Base-by-base conservation (phyloP, 2,113 vertebrate species). In the Cyanoliseus patagonus region DNA sequence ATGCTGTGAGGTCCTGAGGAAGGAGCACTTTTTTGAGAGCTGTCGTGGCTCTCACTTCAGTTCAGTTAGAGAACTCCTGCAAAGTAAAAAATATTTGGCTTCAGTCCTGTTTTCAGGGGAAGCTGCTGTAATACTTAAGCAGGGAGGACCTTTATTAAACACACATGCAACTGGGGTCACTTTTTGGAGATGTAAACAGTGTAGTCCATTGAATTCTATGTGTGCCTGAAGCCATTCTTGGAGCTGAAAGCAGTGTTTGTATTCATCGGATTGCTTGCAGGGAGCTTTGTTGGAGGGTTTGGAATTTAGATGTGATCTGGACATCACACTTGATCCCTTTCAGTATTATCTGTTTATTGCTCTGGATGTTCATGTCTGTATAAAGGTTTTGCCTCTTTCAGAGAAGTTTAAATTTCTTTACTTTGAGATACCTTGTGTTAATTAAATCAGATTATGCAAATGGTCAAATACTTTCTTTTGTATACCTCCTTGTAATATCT, bases 91-190 rank as follows among this genome's bases (percentile, higher is more conserved):
- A 23, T 25, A 67, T 3, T 61, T 90, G 49, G 8, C 22, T 74
- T 90, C 31, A 39, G 37, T 7, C 28, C 7, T n/a, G 82, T 85
- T 47, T 64, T 39, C 33, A 23, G 25, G 7, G 25, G 33, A 27
- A 69, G 4, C 13, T 42, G 7, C 49, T 39, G 23, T 79, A 67
- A 35, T 42, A 18, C 11, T 68, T 59, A 8, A 61, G 15, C 10
- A 64, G 69, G 31, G 42, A 51, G 42, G 46, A 78, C 22, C 25
- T 69, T 62, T 67, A 31, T 37, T 57, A 28, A 90, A 55, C 8
- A 7, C 13, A 6, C 3, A 0, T n/a, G 6, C 24, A 37, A 4
- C 10, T 20, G 11, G 31, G 44, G 24, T 10, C 9, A 18, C 13
- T 24, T 57, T 42, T 61, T 77, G 49, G 37, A 51, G 18, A 19